Base-by-base conservation (phyloP, 2,888 invertebrate genomes). In the Melipona bicolor region DNA sequence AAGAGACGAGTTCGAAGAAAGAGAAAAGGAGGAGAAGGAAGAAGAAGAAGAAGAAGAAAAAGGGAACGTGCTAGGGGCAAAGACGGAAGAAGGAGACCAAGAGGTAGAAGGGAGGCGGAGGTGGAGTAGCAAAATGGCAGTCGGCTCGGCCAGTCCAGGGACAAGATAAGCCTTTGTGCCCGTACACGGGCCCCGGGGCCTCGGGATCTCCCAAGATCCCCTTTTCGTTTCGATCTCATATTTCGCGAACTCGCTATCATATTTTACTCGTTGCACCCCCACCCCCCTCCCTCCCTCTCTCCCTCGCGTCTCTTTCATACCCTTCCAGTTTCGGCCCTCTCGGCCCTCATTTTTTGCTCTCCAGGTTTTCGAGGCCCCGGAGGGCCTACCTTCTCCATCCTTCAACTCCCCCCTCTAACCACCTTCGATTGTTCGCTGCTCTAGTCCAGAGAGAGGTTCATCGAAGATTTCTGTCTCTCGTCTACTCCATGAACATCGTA, bases 161-260 rank as follows among this genome's bases (percentile, higher is more conserved):
- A 93, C 92, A 91, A 93, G 93, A 93, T 93, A 93, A 93, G 91
- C 90, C 93, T 93, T 93, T 92, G 92, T 93, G 91, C 86, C 89
- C 86, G 81, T 77, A 83, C 85, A 81, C 73, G 81, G 86, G 88
- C 90, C 86, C 83, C 76, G 87, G 83, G 89, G 61, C 91, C 88
- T 9, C 43, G 43, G 43, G 43, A 32, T 11, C 27, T 27, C 43
- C 43, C 43, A 89, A 86, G 85, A 90, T 89, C 91, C 87, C 89
- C 85, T 43, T 43, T 43, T 88, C 88, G 84, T 91, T 90, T 91
- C 90, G 91, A 92, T 93, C 93, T 94, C 94, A 94, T 93, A 94
- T 94, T 94, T 94, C 94, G 93, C 93, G 92, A 93, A 92, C 90
- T 88, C 88, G 92, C 92, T 93, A 92, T 94, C 94, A 94, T 94